Evolutionary conservation across 1,140 invertebrate genomes (phyloP).

Genomic region (Amyelois transitella): DNA sequence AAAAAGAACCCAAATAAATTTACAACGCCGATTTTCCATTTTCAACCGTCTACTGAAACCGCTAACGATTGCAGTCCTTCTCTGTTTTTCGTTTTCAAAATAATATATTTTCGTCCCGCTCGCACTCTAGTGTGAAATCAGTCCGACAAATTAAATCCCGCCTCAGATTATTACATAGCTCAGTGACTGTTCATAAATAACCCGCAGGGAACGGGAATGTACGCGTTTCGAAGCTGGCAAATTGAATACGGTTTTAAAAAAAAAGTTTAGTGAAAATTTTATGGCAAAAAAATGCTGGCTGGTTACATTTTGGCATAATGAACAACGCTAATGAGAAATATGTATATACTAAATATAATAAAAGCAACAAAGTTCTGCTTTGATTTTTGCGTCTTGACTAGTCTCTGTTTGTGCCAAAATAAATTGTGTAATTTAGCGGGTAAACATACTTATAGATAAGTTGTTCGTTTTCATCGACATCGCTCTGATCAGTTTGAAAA

Average conservation of each 20-base stretch:
- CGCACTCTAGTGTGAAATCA: constrained; percentile 73
- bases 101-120: constrained; percentile 25
- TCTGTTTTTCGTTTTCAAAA: constrained; percentile 13
- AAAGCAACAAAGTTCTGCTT: no score
- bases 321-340: neutral
- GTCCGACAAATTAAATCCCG: constrained; percentile 80
- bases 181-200: constrained; percentile 80
- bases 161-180: constrained; percentile 81
- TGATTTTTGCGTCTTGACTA: no score
- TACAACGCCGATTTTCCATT: constrained; percentile 46
- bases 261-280: neutral
- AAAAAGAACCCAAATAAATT: constrained; percentile 40
- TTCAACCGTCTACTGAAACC: constrained; percentile 38
- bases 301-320: neutral
- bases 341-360: neutral
- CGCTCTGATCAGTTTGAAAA: no score
- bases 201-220: constrained; percentile 41
- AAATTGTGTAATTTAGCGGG: no score
- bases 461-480: no score
- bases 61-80: constrained; percentile 40
- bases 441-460: no score
- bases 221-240: constrained; percentile 10
- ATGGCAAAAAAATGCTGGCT: neutral
- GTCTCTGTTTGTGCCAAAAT: no score
- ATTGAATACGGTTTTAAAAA: constrained; percentile 2